A percentile compares a stretch with the other conserved stretches of the same genome.
Evolutionary conservation across 2,888 invertebrate species (phyloP).

Genomic region (Napeogenes sylphis): DNA sequence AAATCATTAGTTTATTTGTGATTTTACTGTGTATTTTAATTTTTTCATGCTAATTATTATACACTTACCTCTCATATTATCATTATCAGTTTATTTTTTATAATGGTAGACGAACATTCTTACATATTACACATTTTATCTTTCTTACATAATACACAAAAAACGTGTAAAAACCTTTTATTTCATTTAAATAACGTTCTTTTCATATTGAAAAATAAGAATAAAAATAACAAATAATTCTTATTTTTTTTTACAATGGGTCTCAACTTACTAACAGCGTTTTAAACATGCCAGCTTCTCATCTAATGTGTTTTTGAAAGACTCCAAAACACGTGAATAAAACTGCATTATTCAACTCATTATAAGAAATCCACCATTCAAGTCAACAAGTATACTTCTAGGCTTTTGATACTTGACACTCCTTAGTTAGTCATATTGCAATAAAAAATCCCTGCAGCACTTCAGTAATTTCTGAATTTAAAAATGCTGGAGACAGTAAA

Average conservation of each 20-base stretch:
- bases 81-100: too few species aligned
- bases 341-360: conserved; percentile 28
- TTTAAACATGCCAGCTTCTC: conserved; percentile 16
- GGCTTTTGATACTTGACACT: conserved; percentile 19
- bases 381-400: conserved; percentile 12
- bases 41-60: too few species aligned
- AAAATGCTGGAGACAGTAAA: conserved; percentile 15
- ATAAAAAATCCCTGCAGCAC: conserved; percentile 22
- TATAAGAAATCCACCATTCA: conserved; percentile 25
- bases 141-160: too few species aligned
- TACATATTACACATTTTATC: too few species aligned
- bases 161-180: too few species aligned
- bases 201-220: neutral
- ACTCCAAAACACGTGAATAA: conserved; percentile 21
- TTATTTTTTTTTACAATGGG: neutral
- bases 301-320: conserved; percentile 25
- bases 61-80: too few species aligned
- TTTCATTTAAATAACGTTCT: too few species aligned
- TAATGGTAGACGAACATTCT: too few species aligned
- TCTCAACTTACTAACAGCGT: neutral
- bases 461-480: conserved; percentile 19
- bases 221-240: too few species aligned
- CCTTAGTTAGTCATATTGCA: conserved; percentile 21
- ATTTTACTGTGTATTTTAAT: too few species aligned
- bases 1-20: too few species aligned